Conservation (phyloP, 2,888 invertebrate species). For the Dioctria linearis region DNA sequence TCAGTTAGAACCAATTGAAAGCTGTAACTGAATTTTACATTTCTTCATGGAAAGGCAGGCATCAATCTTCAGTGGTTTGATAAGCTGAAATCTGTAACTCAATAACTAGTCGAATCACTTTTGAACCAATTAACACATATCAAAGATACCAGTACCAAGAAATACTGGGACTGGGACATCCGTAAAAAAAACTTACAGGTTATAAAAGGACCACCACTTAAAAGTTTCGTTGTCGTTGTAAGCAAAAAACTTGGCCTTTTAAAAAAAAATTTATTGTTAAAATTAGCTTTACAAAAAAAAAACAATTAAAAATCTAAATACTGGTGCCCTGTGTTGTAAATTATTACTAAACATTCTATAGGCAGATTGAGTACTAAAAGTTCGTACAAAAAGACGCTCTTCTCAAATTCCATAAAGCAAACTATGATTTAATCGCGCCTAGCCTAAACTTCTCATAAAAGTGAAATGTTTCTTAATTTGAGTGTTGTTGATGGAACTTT, state of each 20-base stretch:
- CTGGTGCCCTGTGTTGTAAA: constrained; percentile 26
- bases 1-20: too few relatives aligned
- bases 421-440: constrained; percentile 7
- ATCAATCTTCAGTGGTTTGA: too few relatives aligned
- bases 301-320: constrained; percentile 24
- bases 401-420: constrained; percentile 12
- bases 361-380: constrained; percentile 7
- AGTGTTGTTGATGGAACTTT: not conserved
- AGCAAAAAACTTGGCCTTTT: not conserved
- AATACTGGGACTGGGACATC: too few relatives aligned
- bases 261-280: constrained; percentile 3
- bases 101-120: too few relatives aligned
- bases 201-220: too few relatives aligned
- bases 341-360: constrained; percentile 16
- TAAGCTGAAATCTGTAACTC: too few relatives aligned
- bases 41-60: too few relatives aligned
- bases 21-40: too few relatives aligned
- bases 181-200: too few relatives aligned
- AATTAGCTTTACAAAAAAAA: not conserved
- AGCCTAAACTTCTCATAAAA: constrained; percentile 9
- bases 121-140: too few relatives aligned
- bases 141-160: too few relatives aligned
- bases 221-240: not conserved
- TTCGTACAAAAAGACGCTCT: constrained; percentile 4
- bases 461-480: constrained; percentile 8